Evolutionary conservation across 2,797 vertebrate species (phyloP).

Genomic region (Hydrolagus colliei): DNA sequence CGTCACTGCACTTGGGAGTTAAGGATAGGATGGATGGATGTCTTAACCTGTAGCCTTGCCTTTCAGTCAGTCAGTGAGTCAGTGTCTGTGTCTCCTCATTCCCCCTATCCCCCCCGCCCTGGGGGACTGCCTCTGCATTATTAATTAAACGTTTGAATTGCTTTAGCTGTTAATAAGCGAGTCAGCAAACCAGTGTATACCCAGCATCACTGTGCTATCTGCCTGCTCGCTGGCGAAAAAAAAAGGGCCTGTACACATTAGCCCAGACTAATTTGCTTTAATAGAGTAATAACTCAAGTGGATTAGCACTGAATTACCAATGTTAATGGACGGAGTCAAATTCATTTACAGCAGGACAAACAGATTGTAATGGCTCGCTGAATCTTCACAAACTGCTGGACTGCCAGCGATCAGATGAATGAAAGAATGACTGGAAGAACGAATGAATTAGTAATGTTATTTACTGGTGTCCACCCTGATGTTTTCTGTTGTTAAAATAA

Average conservation of each 20-base stretch:
- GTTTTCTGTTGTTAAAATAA: no score
- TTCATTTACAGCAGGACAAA: not conserved
- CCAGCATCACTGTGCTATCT: no score
- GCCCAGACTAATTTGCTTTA: not conserved
- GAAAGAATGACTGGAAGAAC: not conserved
- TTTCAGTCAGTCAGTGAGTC: not conserved
- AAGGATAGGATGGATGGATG: not conserved
- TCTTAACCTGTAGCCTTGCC: not conserved
- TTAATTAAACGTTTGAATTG: not conserved
- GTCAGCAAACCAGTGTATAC: no score
- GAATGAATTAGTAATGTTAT: not conserved
- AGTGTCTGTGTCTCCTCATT: not conserved
- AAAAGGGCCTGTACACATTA: not conserved
- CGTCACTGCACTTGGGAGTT: no score
- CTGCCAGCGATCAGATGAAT: slow-evolving; percentile 7
- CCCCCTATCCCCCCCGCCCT: no score
- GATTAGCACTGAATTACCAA: not conserved
- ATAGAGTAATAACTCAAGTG: not conserved
- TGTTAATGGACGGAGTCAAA: not conserved
- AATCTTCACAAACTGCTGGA: not conserved
- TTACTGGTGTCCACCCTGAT: no score
- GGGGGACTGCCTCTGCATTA: not conserved
- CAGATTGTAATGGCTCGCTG: not conserved
- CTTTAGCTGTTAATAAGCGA: not conserved
- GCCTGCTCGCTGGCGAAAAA: no score